These are phyloP conservation scores for Mesorhabditis belari DNA, from an alignment of 2,888 invertebrate genomes.

Conservation along the genomic window DNA sequence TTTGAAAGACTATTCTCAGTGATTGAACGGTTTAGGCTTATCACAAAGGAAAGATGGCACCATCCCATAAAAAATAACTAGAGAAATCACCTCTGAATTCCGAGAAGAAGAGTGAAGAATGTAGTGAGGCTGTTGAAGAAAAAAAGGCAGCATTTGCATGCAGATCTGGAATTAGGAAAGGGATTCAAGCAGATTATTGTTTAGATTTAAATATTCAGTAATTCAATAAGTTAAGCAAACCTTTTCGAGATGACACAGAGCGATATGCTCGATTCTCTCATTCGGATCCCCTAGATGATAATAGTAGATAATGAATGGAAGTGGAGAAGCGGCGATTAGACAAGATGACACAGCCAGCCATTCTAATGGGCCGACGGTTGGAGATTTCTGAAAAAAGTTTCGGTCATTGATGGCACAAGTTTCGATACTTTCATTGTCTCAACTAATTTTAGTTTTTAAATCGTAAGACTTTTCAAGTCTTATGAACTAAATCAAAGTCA, in stretches of 20 bases:
- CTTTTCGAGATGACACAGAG: constrained; percentile 32
- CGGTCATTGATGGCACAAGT: too few relatives aligned
- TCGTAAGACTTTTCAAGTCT: background rate
- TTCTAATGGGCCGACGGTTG: constrained; percentile 30
- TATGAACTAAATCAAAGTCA: background rate
- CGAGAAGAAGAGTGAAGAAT: constrained; percentile 31
- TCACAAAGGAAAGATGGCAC: too few relatives aligned
- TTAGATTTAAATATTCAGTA: constrained; percentile 16
- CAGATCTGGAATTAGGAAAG: constrained; percentile 21
- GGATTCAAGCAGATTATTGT: constrained; percentile 15
- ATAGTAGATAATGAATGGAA: constrained; percentile 37
- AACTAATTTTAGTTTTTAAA: too few relatives aligned
- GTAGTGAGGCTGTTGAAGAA: constrained; percentile 39
- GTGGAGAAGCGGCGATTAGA: constrained; percentile 31
- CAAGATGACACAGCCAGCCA: constrained; percentile 35
- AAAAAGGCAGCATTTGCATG: constrained; percentile 38
- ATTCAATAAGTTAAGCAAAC: background rate
- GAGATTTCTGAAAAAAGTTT: constrained; percentile 22
- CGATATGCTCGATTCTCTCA: constrained; percentile 24
- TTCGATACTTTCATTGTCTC: too few relatives aligned
- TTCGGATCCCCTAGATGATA: constrained; percentile 27
- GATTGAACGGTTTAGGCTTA: background rate
- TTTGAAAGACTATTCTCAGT: background rate
- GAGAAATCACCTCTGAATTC: constrained; percentile 32
- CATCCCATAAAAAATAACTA: too few relatives aligned